phyloP scores from a whole-genome alignment of 2,797 vertebrate genomes.

The Arremon brunneinucha region DNA sequence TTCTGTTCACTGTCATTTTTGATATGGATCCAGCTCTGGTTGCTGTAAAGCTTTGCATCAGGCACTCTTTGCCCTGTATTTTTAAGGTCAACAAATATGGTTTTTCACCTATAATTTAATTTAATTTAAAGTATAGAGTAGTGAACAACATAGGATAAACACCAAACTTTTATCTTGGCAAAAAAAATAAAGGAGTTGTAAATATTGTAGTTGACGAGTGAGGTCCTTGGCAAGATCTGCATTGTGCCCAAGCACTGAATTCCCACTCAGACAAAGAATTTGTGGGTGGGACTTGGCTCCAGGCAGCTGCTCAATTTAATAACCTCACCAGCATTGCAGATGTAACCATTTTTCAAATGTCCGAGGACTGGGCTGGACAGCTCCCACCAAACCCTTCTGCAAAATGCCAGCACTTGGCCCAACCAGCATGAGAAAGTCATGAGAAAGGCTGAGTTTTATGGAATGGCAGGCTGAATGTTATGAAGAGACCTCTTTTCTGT shows the following conservation, averaged over 20 bases:
- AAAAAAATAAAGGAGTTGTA: neutral
- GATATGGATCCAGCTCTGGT: rapidly evolving
- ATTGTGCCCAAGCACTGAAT: neutral
- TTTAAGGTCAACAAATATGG: neutral
- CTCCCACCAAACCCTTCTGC: neutral
- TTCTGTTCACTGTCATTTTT: neutral
- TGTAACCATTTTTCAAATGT: neutral
- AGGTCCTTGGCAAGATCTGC: neutral
- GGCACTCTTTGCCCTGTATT: neutral
- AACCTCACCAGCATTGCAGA: neutral
- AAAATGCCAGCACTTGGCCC: neutral
- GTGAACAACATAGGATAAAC: neutral
- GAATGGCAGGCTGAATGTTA: neutral
- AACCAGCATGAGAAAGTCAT: neutral
- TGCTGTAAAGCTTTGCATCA: neutral
- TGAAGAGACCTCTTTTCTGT: neutral
- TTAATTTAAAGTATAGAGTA: neutral
- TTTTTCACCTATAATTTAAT: neutral
- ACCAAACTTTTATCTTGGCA: neutral
- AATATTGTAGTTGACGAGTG: neutral
- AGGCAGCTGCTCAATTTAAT: neutral
- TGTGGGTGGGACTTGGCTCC: neutral
- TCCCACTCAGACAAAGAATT: neutral
- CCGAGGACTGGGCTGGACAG: neutral
- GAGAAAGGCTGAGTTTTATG: neutral